A percentile compares a stretch with the other conserved stretches of the same genome.
phyloP scores from a whole-genome alignment of 2,888 invertebrate genomes.

The Willowsia nigromaculata region DNA sequence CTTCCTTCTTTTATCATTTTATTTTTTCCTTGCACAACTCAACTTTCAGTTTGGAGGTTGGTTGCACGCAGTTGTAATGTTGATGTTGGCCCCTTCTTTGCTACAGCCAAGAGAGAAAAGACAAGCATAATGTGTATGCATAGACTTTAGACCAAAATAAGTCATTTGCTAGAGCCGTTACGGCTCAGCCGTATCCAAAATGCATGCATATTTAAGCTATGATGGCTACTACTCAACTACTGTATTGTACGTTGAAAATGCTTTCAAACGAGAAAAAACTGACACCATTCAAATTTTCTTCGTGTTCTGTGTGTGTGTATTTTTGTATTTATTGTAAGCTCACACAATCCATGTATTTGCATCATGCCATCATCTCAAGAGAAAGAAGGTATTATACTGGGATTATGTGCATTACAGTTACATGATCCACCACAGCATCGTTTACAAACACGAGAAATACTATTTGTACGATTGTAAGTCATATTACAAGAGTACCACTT shows the following conservation, averaged over 20 bases:
- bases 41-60: background rate
- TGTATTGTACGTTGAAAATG: background rate
- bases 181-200: no score
- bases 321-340: background rate
- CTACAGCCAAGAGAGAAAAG: constrained; percentile 10
- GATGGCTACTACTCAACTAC: background rate
- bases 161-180: no score
- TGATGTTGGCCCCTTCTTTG: background rate
- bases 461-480: background rate
- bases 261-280: background rate
- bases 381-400: constrained; percentile 6
- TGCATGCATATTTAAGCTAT: no score
- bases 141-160: no score
- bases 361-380: background rate
- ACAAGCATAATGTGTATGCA: background rate
- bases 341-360: background rate
- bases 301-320: background rate
- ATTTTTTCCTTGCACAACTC: background rate
- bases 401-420: constrained; percentile 39
- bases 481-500: background rate
- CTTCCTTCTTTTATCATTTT: background rate
- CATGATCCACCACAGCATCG: constrained; percentile 20
- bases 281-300: constrained; percentile 31
- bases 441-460: constrained; percentile 8
- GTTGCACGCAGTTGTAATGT: background rate